Evolutionary conservation across 2,113 vertebrate species (phyloP).

Genomic region (Cyprinodon tularosa): DNA sequence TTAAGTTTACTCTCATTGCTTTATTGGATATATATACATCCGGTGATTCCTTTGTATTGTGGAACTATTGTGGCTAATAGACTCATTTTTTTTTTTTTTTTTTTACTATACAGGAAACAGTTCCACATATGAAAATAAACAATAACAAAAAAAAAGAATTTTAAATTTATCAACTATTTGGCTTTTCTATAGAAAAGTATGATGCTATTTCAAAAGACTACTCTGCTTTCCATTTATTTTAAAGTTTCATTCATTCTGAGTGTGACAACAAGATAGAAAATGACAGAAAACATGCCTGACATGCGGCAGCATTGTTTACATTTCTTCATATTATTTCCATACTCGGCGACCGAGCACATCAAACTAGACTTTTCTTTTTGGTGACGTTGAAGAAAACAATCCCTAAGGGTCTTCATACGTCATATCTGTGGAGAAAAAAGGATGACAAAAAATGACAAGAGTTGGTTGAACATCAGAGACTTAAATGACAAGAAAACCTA

Average conservation of each 20-base stretch:
- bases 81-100: no score
- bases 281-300: constrained; percentile 51
- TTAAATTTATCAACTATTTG: not conserved
- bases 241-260: constrained; percentile 27
- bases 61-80: no score
- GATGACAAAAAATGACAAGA: constrained; percentile 54
- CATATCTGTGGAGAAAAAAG: constrained; percentile 31
- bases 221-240: not conserved
- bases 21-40: no score
- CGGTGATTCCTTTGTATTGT: no score
- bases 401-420: constrained; percentile 34
- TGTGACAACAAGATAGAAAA: constrained; percentile 36
- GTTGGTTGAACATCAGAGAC: constrained; percentile 47
- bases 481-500: constrained; percentile 41
- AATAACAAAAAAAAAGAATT: not conserved
- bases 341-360: constrained; percentile 36
- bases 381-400: constrained; percentile 51
- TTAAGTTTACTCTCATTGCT: no score
- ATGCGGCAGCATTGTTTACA: constrained; percentile 25
- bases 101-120: no score
- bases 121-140: not conserved
- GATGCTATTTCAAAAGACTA: not conserved
- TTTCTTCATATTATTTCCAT: constrained; percentile 56
- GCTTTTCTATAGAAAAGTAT: not conserved
- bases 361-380: constrained; percentile 41